phyloP scores from a whole-genome alignment of 2,888 invertebrate species.

The Leptogaster cylindrica region DNA sequence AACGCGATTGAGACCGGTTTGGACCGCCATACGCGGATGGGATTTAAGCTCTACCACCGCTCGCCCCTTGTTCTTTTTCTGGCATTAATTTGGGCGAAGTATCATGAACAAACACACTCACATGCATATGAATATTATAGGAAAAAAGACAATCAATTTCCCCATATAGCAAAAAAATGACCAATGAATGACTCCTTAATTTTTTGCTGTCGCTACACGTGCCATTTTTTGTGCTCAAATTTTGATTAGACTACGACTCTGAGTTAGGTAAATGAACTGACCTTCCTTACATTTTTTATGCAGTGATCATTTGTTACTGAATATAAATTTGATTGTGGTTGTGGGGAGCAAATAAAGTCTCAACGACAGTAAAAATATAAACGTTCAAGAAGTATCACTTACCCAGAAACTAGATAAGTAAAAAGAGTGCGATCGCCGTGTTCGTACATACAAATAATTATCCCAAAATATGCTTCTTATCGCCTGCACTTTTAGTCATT shows the following conservation, averaged over 20 bases:
- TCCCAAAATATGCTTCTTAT: constrained; percentile 17
- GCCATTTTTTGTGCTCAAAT: constrained; percentile 24
- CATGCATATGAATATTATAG: not conserved
- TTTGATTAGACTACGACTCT: not conserved
- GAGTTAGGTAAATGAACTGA: constrained; percentile 27
- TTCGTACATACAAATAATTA: not conserved
- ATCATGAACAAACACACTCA: not conserved
- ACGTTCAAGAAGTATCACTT: not conserved
- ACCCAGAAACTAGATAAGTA: no score
- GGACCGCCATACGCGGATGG: not conserved
- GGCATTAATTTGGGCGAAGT: not conserved
- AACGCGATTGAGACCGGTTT: not conserved
- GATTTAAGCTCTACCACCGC: constrained; percentile 13
- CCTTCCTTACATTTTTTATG: constrained; percentile 32
- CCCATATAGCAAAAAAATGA: not conserved
- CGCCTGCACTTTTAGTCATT: constrained; percentile 8
- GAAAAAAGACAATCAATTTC: no score
- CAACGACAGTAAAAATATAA: not conserved
- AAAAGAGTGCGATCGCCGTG: not conserved
- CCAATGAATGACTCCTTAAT: constrained; percentile 24
- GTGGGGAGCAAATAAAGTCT: not conserved
- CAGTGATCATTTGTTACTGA: not conserved
- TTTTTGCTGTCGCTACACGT: constrained; percentile 29
- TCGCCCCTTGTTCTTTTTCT: not conserved
- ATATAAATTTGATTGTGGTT: not conserved